These are phyloP conservation scores for Lycia hirtaria DNA, from an alignment of 2,888 invertebrate genomes.

Conservation along the genomic window DNA sequence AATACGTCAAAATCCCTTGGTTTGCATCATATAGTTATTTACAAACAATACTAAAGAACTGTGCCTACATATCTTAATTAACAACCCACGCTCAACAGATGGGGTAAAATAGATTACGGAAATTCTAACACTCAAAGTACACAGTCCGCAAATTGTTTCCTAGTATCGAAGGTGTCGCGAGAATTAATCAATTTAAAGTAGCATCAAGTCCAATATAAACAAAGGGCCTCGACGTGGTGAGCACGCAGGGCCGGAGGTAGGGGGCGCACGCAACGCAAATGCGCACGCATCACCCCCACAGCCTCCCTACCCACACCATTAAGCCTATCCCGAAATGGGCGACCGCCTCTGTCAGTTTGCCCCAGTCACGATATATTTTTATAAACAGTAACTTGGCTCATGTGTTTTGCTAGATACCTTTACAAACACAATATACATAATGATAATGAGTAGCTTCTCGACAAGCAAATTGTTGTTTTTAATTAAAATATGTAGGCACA, in stretches of 20 bases:
- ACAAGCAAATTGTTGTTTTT: too few relatives aligned
- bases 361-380: slow-evolving; percentile 52
- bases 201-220: slow-evolving; percentile 81
- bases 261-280: slow-evolving; percentile 57
- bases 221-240: slow-evolving; percentile 69
- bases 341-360: slow-evolving; percentile 78
- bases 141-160: slow-evolving; percentile 49
- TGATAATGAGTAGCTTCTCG: neutral
- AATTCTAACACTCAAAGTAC: slow-evolving; percentile 31
- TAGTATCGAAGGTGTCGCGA: slow-evolving; percentile 71
- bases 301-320: slow-evolving; percentile 60
- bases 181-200: slow-evolving; percentile 82
- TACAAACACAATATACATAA: neutral
- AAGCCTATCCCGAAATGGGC: slow-evolving; percentile 68
- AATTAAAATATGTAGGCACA: too few relatives aligned
- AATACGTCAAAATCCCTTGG: too few relatives aligned
- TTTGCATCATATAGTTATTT: too few relatives aligned
- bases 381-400: slow-evolving; percentile 13
- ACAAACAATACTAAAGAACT: too few relatives aligned
- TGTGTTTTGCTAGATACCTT: neutral
- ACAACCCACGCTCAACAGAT: neutral
- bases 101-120: slow-evolving; percentile 22
- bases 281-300: slow-evolving; percentile 74
- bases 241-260: slow-evolving; percentile 61
- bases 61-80: neutral